Evolutionary conservation across 2,113 vertebrate genomes (phyloP).

Genomic region (Calidris pygmaea): DNA sequence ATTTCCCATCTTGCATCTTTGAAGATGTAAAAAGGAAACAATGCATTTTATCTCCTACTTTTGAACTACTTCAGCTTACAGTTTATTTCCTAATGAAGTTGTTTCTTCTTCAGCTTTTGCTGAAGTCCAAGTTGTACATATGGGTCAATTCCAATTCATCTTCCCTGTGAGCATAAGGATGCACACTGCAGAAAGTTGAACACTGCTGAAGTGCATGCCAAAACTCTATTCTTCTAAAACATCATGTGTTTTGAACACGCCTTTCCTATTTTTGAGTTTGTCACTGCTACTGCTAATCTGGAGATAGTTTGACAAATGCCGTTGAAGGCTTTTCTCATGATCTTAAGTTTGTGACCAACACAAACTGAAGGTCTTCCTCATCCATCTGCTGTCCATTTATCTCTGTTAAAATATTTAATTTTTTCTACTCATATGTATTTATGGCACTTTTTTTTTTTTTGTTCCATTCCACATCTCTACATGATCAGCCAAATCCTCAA

Average conservation of each 20-base stretch:
- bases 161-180: not conserved
- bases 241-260: not conserved
- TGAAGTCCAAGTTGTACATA: not conserved
- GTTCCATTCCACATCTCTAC: not conserved
- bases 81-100: conserved; percentile 30
- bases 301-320: not conserved
- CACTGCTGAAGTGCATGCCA: not conserved
- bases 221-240: not conserved
- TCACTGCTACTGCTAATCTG: not conserved
- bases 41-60: conserved; percentile 18
- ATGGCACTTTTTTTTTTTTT: not conserved
- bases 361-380: not conserved
- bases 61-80: not conserved
- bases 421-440: not conserved
- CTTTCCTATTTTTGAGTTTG: not conserved
- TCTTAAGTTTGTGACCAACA: not conserved
- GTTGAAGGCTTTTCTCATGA: not conserved
- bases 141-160: conserved; percentile 21
- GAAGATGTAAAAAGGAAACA: conserved; percentile 42
- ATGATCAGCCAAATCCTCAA: not conserved
- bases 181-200: not conserved
- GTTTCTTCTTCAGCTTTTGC: conserved; percentile 6
- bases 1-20: conserved; percentile 24
- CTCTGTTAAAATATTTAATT: not conserved
- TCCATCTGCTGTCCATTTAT: not conserved